A percentile compares a stretch with the other conserved stretches of the same genome.
phyloP scores from a whole-genome alignment of 1,140 invertebrate genomes.

The Solenopsis fugax region DNA sequence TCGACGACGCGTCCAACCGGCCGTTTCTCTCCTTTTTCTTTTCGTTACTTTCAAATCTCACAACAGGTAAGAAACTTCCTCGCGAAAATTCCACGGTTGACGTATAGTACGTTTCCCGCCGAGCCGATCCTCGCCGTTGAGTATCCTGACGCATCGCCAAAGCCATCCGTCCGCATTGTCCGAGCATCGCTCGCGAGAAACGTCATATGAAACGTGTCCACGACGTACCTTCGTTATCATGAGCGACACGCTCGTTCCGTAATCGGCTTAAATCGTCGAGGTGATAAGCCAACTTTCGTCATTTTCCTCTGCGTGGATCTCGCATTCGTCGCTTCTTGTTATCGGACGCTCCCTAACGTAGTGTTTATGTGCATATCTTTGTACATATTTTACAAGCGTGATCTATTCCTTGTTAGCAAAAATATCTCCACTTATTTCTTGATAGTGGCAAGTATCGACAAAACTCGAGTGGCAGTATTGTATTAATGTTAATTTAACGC shows the following conservation, averaged over 20 bases:
- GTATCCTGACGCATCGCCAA: background rate
- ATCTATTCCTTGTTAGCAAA: background rate
- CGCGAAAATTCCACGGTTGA: background rate
- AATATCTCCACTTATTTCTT: background rate
- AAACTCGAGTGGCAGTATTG: background rate
- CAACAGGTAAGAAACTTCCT: background rate
- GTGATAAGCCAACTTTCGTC: slow-evolving; percentile 57
- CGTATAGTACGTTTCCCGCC: background rate
- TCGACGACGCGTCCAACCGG: slow-evolving; percentile 63
- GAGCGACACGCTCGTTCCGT: background rate
- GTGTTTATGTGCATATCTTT: background rate
- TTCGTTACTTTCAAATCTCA: background rate
- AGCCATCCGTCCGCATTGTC: background rate
- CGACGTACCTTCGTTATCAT: slow-evolving; percentile 4
- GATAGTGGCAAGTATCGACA: background rate
- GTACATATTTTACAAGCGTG: background rate
- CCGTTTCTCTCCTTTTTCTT: slow-evolving; percentile 67
- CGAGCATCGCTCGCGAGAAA: background rate
- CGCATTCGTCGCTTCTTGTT: slow-evolving; percentile 37
- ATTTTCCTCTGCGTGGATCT: background rate
- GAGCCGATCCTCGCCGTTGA: background rate
- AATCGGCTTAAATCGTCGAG: slow-evolving; percentile 2
- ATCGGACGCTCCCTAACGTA: slow-evolving; percentile 55
- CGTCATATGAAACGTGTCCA: background rate
- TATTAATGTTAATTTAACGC: background rate